These are phyloP conservation scores for Ceuthmochares aereus DNA, from an alignment of 2,113 vertebrate species.

Conservation along the genomic window DNA sequence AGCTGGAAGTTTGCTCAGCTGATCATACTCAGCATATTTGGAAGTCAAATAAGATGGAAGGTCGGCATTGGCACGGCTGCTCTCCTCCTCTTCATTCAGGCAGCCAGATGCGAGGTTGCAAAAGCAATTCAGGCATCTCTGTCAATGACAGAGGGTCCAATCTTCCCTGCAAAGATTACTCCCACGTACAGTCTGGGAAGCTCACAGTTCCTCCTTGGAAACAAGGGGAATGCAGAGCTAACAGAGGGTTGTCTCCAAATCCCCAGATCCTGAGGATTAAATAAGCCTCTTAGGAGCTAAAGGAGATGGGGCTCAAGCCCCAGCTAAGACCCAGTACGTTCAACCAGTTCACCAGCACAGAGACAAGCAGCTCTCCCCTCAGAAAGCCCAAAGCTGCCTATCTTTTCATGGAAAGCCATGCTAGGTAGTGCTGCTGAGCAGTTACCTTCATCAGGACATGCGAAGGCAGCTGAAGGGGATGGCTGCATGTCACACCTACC, in stretches of 20 bases:
- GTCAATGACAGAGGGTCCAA: conserved; percentile 62
- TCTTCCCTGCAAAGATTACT: conserved; percentile 28
- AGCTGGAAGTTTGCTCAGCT: conserved; percentile 21
- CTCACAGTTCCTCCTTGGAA: conserved; percentile 50
- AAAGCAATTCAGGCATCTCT: conserved; percentile 58
- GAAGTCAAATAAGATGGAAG: conserved; percentile 22
- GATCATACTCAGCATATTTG: not conserved
- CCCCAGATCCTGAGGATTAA: not conserved
- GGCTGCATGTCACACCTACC: not conserved
- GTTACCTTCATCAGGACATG: not conserved
- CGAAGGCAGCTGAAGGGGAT: not conserved
- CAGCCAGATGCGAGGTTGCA: conserved; percentile 50
- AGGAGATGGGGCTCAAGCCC: not conserved
- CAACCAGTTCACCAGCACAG: fast-evolving
- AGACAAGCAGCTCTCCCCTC: not conserved
- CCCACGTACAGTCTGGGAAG: conserved; percentile 68
- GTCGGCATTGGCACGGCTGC: not conserved
- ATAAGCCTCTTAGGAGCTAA: not conserved
- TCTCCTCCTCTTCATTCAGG: conserved; percentile 49
- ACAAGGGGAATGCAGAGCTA: conserved; percentile 37
- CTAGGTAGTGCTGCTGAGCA: not conserved
- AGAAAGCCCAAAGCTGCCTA: not conserved
- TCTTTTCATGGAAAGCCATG: not conserved
- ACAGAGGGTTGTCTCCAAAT: conserved; percentile 8
- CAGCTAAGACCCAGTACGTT: not conserved